Base-by-base conservation (phyloP, 2,888 invertebrate species). In the Drosophila anomalata region DNA sequence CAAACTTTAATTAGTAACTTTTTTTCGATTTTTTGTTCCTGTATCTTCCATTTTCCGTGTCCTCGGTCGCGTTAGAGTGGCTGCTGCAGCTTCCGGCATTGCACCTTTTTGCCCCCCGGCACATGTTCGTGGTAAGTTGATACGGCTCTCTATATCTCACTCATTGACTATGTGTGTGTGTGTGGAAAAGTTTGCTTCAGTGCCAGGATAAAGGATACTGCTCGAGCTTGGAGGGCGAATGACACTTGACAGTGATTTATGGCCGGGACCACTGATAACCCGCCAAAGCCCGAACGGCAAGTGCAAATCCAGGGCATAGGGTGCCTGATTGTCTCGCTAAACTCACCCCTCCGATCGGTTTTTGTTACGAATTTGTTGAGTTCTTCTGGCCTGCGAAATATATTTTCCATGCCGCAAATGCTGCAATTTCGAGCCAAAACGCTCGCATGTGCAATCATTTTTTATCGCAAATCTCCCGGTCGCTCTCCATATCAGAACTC, bases 221-320 rank as follows among this genome's bases (percentile, higher is more conserved):
- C 54, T 69, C 42, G 56, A 48, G 71, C 66, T 73, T 66, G 68
- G 62, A 71, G 70, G 63, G 90, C 90, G 89, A 91, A 90, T 91
- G 91, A 89, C 90, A 90, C 89, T 90, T 90, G 91, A 91, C 91
- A 91, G 91, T 91, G 91, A 91, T 91, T 91, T 91, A 91, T 91
- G 82, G 83, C 76, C 82, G 82, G 77, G 81, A 80, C 83, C 80
- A 87, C 88, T 90, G 90, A 90, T 89, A 89, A 88, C 89, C 79
- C 73, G 66, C 65, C 77, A 68, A 82, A 75, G 76, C 69, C 81
- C 41, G 65, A 75, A 78, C 72, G 72, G 78, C 88, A 87, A 83
- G 84, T 82, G 89, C 74, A 82, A 87, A 88, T 87, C 82, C 84
- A 71, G 74, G 77, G 63, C 76, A 51, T 20, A 54, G 53, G 68